Percentiles rank a stretch among this genome's conserved stretches.
Conservation (phyloP, 2,888 invertebrate species). For the Idaea straminata region DNA sequence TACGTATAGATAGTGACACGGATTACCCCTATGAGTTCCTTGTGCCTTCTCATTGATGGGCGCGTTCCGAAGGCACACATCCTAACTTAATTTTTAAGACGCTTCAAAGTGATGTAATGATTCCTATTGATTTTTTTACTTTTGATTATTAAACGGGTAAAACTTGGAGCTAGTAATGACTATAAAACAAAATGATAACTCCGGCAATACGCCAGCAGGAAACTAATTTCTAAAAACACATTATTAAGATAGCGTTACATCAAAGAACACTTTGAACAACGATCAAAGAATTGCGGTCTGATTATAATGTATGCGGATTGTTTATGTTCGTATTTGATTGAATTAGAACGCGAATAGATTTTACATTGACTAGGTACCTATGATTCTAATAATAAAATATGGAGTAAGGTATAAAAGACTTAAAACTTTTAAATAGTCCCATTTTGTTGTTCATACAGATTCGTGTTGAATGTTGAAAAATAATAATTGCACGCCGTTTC, state of each 20-base stretch:
- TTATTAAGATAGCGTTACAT: conserved; percentile 16
- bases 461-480: no score
- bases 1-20: no score
- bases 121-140: neutral
- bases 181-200: neutral
- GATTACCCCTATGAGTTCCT: no score
- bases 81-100: no score
- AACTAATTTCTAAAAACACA: conserved; percentile 4
- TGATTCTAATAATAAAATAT: neutral
- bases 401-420: neutral
- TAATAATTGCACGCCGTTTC: no score
- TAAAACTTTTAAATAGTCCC: neutral
- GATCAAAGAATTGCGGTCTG: conserved; percentile 22
- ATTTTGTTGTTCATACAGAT: no score
- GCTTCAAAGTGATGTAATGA: no score
- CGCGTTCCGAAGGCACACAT: no score
- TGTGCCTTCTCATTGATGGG: no score
- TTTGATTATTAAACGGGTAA: neutral
- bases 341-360: conserved; percentile 7
- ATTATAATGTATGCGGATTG: conserved; percentile 23
- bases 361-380: neutral
- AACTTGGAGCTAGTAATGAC: neutral
- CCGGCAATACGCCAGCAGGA: neutral
- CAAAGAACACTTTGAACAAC: conserved; percentile 21
- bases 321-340: conserved; percentile 14